Base-by-base conservation (phyloP, 2,797 vertebrate genomes). In the Falco cherrug region DNA sequence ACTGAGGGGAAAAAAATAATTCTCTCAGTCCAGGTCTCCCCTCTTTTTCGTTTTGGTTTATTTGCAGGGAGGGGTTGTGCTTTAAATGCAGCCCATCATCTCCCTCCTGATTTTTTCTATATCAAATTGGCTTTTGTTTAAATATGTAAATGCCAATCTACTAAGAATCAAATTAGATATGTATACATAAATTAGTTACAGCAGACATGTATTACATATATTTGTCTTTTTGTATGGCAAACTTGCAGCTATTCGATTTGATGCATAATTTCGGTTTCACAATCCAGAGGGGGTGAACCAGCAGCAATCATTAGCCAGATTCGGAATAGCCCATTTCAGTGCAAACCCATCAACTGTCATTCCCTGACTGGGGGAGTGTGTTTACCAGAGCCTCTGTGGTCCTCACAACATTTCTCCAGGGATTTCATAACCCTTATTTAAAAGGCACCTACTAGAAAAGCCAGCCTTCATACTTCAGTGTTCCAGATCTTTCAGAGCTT, bases 341-440 rank as follows among this genome's bases (percentile, higher is more conserved):
- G 24, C 59, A 69, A 92, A 11, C 18, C 64, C 56, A 47, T 61
- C 28, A 70, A 26, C 26, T 50, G 16, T 25, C 51, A 5, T 43
- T 61, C 10, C 43, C 67, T 73, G 39, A 45, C 19, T 16, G 9
- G 3, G 10, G 7, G 1, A 17, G 1, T 0, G 2, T 51, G 12
- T 33, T 89, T 50, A 50, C 13, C 50, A 59, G 29, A 79, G 48
- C 11, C 41, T 59, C 71, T 22, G 8, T 6, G 5, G 8, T 31
- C 31, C 57, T 81, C 22, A 3, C 9, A 37, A 43, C 16, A 47
- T 39, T 61, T 65, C n/a, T 48, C 29, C 59, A 69, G 67, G 20
- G 5, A 87, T 82, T 56, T 65, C 35, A 48, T 10, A 65, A 29
- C 7, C 2, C 4, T 33, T 79, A 39, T 57, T 89, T 76, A 0